These are phyloP conservation scores for Campylomormyrus tamandua DNA, from an alignment of 2,113 vertebrate species.

Conservation along the genomic window DNA sequence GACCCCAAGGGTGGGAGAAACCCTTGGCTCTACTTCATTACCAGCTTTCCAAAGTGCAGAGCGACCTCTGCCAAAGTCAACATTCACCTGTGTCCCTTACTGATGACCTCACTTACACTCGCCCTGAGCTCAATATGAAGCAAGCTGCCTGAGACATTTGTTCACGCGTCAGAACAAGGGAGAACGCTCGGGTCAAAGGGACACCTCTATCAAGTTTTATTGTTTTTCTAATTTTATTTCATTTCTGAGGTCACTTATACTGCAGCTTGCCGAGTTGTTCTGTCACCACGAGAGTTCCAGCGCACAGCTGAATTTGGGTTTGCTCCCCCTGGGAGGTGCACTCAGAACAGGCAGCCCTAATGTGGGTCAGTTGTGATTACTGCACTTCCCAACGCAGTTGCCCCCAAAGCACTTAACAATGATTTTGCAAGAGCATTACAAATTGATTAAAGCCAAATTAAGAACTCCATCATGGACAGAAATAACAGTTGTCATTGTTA, in stretches of 20 bases:
- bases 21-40: not conserved
- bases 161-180: not conserved
- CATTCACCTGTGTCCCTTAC: not conserved
- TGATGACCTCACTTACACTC: constrained; percentile 1
- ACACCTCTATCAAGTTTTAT: not conserved
- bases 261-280: not conserved
- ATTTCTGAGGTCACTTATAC: not conserved
- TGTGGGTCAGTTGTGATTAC: not conserved
- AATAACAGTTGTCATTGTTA: not conserved
- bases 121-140: not conserved
- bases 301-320: not conserved
- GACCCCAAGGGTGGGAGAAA: not conserved
- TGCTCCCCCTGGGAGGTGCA: not conserved
- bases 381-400: not conserved
- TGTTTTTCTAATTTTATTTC: not conserved
- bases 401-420: not conserved
- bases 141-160: not conserved
- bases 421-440: not conserved
- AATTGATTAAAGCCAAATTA: constrained; percentile 3
- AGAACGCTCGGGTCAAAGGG: not conserved
- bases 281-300: not conserved
- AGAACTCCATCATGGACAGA: not conserved
- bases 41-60: not conserved
- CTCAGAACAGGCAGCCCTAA: not conserved
- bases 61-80: not conserved